These are phyloP conservation scores for Elephas maximus DNA, from an alignment of 2,113 vertebrate genomes.

Conservation along the genomic window DNA sequence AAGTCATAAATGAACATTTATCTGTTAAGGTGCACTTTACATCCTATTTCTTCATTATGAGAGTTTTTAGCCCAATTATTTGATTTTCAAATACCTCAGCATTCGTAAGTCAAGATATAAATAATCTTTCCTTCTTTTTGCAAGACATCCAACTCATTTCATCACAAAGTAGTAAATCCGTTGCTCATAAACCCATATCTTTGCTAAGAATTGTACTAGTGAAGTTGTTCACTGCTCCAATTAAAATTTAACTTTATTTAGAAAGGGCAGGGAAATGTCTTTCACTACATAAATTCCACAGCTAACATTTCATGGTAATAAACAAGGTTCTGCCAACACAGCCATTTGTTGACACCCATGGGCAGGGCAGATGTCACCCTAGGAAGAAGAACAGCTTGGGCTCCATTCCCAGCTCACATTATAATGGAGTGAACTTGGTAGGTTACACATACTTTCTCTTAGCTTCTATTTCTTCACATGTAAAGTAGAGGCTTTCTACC, in stretches of 20 bases:
- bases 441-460: not conserved
- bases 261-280: not conserved
- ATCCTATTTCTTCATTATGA: slow-evolving; percentile 28
- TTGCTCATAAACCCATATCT: slow-evolving; percentile 14
- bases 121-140: slow-evolving; percentile 17
- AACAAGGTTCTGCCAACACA: not conserved
- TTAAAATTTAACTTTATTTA: slow-evolving; percentile 4
- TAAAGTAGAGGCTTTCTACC: not conserved
- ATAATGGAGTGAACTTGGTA: not conserved
- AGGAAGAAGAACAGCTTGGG: not conserved
- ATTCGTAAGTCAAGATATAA: not conserved
- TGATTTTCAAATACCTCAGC: slow-evolving; percentile 22
- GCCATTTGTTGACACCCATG: not conserved
- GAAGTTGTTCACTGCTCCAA: not conserved
- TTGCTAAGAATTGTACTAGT: not conserved
- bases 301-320: not conserved
- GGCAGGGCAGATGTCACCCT: not conserved
- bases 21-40: not conserved
- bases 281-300: not conserved
- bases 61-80: not conserved
- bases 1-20: slow-evolving; percentile 54
- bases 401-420: not conserved
- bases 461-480: slow-evolving; percentile 22
- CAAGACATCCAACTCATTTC: not conserved
- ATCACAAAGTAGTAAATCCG: not conserved